Evolutionary conservation across 2,797 vertebrate species (phyloP), one percentile per base, ranked within the genome.

Genomic region (Enteromius trimaculatus): DNA sequence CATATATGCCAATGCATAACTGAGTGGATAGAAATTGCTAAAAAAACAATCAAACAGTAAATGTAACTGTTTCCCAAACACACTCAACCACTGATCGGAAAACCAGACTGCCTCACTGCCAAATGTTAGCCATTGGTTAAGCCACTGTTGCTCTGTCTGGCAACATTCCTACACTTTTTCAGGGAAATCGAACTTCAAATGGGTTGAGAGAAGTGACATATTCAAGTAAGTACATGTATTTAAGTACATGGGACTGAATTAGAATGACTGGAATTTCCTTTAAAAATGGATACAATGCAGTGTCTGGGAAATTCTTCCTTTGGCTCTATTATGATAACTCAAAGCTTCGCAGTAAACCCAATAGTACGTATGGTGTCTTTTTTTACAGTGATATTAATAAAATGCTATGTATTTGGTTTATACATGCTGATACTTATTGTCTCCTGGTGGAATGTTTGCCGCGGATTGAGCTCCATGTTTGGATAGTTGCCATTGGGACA

Each of bases 401-500:
- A 83, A 76, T 74, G 69, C 76, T 29, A 9, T 19, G 21, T 14
- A 68, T 75, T 83, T 49, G 21, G 60, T 81, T 78, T 86, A 80
- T 58, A 83, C 81, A 70, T 70, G n/a, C 78, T 66, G 49, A 89
- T 87, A 66, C 74, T 66, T 82, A 75, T 79, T 80, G 75, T 88
- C 74, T 84, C 81, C 71, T 62, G 83, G 85, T 92, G 90, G 87
- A 89, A 91, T 88, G 88, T 84, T 88, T 90, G 90, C 87, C 87
- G 88, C 89, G 85, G 90, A 89, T 91, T 88, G 84, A 92, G 83
- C 80, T 89, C 89, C 87, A 87, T 93, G 91, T 94, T 94, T 93
- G 91, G 92, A 91, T 90, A 92, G 89, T 92, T 93, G 90, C 91
- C 93, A 93, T 88, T 88, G 88, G 89, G 92, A 93, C 91, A 93